Conservation (phyloP, 1,140 invertebrate genomes). For the Panulirus ornatus region DNA sequence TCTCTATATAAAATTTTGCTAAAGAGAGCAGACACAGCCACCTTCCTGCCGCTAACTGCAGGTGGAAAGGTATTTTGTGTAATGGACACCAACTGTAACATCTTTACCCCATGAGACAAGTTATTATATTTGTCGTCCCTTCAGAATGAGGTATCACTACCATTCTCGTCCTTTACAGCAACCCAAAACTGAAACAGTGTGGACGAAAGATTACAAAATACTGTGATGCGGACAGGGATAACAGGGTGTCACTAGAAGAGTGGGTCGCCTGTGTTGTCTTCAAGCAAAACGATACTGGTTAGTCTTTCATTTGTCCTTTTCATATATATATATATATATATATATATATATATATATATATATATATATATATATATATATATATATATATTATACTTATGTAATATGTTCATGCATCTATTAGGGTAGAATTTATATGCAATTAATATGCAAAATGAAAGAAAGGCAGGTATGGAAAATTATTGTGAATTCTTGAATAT, state of each 20-base stretch:
- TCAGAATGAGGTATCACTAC: too few relatives aligned
- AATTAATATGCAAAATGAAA: background rate
- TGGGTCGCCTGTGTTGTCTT: slow-evolving; percentile 58
- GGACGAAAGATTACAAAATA: slow-evolving; percentile 53
- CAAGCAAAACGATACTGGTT: slow-evolving; percentile 26
- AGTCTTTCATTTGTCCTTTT: background rate
- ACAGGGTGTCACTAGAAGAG: slow-evolving; percentile 40
- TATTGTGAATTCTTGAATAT: background rate
- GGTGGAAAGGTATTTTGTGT: too few relatives aligned
- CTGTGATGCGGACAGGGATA: slow-evolving; percentile 53
- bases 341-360: background rate
- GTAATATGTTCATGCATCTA: too few relatives aligned
- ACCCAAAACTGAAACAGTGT: slow-evolving; percentile 43
- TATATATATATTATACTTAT: background rate
- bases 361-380: background rate
- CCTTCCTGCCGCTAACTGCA: too few relatives aligned
- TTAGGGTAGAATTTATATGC: background rate
- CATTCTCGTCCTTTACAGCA: slow-evolving; percentile 26
- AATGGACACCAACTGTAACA: too few relatives aligned
- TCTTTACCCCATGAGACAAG: too few relatives aligned
- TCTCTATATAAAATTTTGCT: too few relatives aligned
- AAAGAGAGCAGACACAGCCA: too few relatives aligned
- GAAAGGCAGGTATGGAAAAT: background rate
- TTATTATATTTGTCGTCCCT: too few relatives aligned
- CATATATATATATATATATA: slow-evolving; percentile 15